Percentiles rank a stretch among this genome's conserved stretches.
phyloP scores from a whole-genome alignment of 2,888 invertebrate genomes.

The Ophioninae sp. region DNA sequence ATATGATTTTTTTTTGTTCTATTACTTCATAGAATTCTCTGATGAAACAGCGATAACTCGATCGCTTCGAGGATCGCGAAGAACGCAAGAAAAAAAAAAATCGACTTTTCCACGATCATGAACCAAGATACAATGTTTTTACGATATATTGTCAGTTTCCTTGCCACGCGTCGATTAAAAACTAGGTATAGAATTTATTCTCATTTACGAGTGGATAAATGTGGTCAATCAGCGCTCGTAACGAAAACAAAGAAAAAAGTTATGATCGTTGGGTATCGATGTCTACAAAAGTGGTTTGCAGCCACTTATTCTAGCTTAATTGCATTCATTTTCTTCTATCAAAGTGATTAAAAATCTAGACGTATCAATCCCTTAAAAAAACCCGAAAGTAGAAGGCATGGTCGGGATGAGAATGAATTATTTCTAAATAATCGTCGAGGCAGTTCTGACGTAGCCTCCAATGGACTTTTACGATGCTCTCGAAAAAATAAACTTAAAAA shows the following conservation, averaged over 20 bases:
- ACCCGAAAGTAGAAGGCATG: not conserved
- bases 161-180: constrained; percentile 50
- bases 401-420: not conserved
- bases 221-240: constrained; percentile 42
- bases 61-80: constrained; percentile 15
- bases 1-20: not conserved
- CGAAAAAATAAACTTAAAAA: not conserved
- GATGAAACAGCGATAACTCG: constrained; percentile 31
- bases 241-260: constrained; percentile 35
- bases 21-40: not conserved
- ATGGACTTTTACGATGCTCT: not conserved
- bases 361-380: not conserved
- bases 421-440: not conserved
- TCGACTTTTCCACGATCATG: constrained; percentile 49
- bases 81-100: constrained; percentile 19
- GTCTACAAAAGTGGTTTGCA: not conserved
- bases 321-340: constrained; percentile 2
- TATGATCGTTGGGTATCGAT: constrained; percentile 24
- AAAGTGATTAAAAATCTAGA: not conserved
- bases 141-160: constrained; percentile 47
- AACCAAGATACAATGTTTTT: constrained; percentile 48
- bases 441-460: not conserved
- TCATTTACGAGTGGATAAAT: constrained; percentile 41
- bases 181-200: constrained; percentile 53
- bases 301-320: constrained; percentile 6